phyloP scores from a whole-genome alignment of 2,113 vertebrate species.

The Pomatostomus ruficeps region DNA sequence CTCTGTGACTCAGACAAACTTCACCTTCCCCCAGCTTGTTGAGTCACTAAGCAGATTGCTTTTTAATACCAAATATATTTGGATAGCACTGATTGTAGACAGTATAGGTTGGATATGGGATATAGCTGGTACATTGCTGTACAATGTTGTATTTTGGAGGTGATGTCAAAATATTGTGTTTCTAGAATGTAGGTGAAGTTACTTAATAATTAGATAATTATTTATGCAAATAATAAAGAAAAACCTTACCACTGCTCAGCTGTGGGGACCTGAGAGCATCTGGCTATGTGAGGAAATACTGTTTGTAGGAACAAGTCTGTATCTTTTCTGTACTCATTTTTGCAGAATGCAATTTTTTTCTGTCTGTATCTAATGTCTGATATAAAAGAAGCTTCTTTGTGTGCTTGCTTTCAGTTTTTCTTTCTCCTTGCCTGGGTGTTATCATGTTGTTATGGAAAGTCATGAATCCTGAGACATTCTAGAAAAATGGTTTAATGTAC shows the following conservation, averaged over 20 bases:
- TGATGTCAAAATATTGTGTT: not conserved
- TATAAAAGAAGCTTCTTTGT: not conserved
- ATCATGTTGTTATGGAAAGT: not conserved
- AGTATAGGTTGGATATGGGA: not conserved
- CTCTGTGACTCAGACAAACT: conserved; percentile 56
- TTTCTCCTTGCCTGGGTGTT: not conserved
- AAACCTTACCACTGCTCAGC: not conserved
- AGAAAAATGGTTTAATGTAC: not conserved
- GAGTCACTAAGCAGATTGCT: conserved; percentile 56
- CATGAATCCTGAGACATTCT: not conserved
- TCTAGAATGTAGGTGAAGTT: not conserved
- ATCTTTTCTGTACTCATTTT: not conserved
- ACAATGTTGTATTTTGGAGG: not conserved
- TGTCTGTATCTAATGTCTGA: not conserved
- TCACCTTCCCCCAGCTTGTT: conserved; percentile 42
- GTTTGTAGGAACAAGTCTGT: not conserved
- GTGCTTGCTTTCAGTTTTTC: not conserved
- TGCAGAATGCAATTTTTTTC: accelerated
- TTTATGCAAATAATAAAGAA: not conserved
- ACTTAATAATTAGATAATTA: not conserved
- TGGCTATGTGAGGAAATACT: not conserved
- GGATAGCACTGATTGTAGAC: not conserved
- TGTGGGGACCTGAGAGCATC: not conserved
- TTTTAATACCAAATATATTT: conserved; percentile 47
- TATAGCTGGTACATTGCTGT: not conserved